These are phyloP conservation scores for Danio jaintianensis DNA, from an alignment of 2,797 vertebrate genomes.

Conservation along the genomic window DNA sequence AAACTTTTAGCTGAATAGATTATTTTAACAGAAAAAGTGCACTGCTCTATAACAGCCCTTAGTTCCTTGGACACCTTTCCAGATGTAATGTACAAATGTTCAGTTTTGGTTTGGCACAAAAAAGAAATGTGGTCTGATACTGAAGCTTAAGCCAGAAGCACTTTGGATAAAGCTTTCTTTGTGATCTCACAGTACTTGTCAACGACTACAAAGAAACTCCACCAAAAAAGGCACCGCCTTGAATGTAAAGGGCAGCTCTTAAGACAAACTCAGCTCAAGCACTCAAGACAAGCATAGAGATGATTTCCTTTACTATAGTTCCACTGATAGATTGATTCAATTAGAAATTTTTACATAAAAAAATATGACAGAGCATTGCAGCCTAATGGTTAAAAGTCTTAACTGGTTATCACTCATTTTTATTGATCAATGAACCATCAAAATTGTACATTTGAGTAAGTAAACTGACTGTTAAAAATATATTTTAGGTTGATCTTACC, in stretches of 20 bases:
- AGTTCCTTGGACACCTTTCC: slow-evolving; percentile 46
- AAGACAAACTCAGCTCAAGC: slow-evolving; percentile 2
- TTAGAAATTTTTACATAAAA: background rate
- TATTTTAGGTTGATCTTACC: slow-evolving; percentile 78
- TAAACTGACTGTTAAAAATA: background rate
- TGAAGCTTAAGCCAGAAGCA: slow-evolving; percentile 47
- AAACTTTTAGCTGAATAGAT: slow-evolving; percentile 34
- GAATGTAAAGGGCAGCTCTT: slow-evolving; percentile 12
- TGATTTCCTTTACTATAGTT: slow-evolving; percentile 10
- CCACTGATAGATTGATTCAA: background rate
- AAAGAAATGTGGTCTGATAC: slow-evolving; percentile 52
- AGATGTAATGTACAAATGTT: slow-evolving; percentile 52
- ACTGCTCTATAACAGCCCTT: slow-evolving; percentile 5
- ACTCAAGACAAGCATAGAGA: background rate
- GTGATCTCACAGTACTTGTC: slow-evolving; percentile 59
- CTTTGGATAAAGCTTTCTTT: slow-evolving; percentile 61
- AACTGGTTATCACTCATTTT: too few species aligned
- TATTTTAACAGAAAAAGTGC: slow-evolving; percentile 17
- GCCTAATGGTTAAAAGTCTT: background rate
- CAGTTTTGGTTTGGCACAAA: slow-evolving; percentile 43
- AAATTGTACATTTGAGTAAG: background rate
- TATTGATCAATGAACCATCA: background rate
- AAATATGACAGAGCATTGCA: background rate
- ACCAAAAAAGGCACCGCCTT: slow-evolving; percentile 50
- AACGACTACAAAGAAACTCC: slow-evolving; percentile 45